These are phyloP conservation scores for Xestia sexstrigata DNA, from an alignment of 2,888 invertebrate genomes.

Conservation along the genomic window DNA sequence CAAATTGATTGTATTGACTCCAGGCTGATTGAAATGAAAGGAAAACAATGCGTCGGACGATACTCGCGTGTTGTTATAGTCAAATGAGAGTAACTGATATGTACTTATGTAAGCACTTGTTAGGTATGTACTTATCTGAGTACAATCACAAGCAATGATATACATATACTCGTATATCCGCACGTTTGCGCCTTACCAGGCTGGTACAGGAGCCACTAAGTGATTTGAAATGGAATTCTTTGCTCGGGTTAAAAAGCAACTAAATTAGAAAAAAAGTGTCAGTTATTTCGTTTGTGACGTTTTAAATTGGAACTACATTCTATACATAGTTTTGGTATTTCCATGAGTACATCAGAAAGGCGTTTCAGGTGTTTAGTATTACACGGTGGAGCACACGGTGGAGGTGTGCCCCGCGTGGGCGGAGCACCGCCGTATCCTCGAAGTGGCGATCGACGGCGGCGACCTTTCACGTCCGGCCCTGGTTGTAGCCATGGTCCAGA, in stretches of 20 bases:
- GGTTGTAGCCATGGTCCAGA: too few relatives aligned
- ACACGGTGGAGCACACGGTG: too few relatives aligned
- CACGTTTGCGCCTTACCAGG: neutral
- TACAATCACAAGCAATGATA: neutral
- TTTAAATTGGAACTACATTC: neutral
- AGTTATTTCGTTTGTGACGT: neutral
- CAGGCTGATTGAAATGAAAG: slow-evolving; percentile 59
- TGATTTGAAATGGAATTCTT: neutral
- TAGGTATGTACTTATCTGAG: neutral
- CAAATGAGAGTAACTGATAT: slow-evolving; percentile 50
- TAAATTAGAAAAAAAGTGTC: neutral
- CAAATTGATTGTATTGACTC: slow-evolving; percentile 60
- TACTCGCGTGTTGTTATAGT: slow-evolving; percentile 44
- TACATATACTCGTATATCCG: neutral
- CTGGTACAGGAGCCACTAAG: neutral
- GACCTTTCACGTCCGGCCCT: too few relatives aligned
- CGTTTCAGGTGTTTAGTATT: too few relatives aligned
- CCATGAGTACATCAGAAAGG: neutral
- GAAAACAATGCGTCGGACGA: slow-evolving; percentile 50
- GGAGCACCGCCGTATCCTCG: too few relatives aligned
- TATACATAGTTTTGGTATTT: neutral
- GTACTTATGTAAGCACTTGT: neutral
- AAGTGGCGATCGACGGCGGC: too few relatives aligned
- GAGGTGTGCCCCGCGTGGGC: too few relatives aligned
- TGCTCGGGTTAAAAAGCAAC: neutral